phyloP scores from a whole-genome alignment of 2,113 vertebrate genomes.

The Poeciliopsis occidentalis region DNA sequence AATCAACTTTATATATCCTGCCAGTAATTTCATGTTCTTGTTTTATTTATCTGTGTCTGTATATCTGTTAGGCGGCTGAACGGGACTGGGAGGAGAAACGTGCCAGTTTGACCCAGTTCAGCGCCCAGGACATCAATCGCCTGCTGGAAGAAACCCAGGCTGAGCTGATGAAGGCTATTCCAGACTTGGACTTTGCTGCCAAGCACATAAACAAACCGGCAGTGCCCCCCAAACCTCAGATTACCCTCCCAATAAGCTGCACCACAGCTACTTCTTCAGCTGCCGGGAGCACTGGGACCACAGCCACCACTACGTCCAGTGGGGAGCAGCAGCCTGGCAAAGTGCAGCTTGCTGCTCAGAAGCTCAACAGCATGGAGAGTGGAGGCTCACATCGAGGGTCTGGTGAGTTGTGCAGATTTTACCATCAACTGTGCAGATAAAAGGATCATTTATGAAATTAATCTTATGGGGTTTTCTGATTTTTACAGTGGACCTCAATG shows the following conservation, averaged over 20 bases:
- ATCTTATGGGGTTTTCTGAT: not conserved
- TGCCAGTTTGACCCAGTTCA: slow-evolving; percentile 95
- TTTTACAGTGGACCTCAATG: slow-evolving; percentile 86
- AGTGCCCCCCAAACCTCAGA: slow-evolving; percentile 77
- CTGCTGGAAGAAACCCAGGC: slow-evolving; percentile 96
- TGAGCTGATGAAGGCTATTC: slow-evolving; percentile 97
- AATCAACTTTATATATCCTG: slow-evolving; percentile 7
- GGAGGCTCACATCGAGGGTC: slow-evolving; percentile 85
- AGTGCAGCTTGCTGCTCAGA: slow-evolving; percentile 82
- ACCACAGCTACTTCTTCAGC: slow-evolving; percentile 69
- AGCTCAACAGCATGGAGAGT: slow-evolving; percentile 86
- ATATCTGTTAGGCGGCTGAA: slow-evolving; percentile 86
- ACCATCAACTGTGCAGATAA: not conserved
- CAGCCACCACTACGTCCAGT: slow-evolving; percentile 71
- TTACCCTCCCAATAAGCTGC: slow-evolving; percentile 73
- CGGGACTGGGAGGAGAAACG: slow-evolving; percentile 98
- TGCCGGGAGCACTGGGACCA: slow-evolving; percentile 53
- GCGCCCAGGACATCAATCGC: slow-evolving; percentile 95
- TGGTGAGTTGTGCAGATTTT: slow-evolving; percentile 71
- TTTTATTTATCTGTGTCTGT: slow-evolving; percentile 28
- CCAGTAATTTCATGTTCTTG: not conserved
- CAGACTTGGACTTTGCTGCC: slow-evolving; percentile 93
- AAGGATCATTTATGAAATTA: not conserved
- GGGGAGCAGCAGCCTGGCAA: slow-evolving; percentile 89
- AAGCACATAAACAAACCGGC: slow-evolving; percentile 84